These are phyloP conservation scores for Chionomys nivalis DNA, from an alignment of 2,113 vertebrate species.

Conservation along the genomic window DNA sequence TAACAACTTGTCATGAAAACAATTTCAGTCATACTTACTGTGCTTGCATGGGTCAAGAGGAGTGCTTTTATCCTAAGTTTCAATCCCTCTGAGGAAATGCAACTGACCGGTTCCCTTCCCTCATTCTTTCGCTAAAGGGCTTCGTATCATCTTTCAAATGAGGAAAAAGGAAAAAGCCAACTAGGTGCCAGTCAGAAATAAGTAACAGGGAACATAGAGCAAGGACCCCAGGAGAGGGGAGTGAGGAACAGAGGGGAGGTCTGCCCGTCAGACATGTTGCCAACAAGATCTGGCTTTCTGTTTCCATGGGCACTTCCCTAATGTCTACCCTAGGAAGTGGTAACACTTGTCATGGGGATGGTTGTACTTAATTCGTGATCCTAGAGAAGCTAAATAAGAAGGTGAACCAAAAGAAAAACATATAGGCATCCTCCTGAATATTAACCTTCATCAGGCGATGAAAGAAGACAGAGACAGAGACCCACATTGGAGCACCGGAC, in stretches of 20 bases:
- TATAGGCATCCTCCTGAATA: too few relatives aligned
- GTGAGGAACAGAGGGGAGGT: background rate
- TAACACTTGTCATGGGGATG: accelerated
- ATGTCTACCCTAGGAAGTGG: background rate
- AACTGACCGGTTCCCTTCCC: too few relatives aligned
- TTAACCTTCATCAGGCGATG: too few relatives aligned
- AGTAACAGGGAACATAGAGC: background rate
- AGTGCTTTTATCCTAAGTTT: background rate
- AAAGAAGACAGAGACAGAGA: too few relatives aligned
- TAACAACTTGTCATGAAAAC: slow-evolving; percentile 26
- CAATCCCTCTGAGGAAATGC: background rate
- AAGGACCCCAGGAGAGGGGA: background rate
- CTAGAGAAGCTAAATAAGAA: too few relatives aligned
- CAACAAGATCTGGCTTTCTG: background rate
- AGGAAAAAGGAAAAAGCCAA: background rate
- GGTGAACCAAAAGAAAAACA: too few relatives aligned
- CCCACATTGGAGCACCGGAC: too few relatives aligned
- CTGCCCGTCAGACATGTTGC: background rate
- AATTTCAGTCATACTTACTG: background rate
- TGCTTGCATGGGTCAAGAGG: background rate
- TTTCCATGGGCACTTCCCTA: background rate
- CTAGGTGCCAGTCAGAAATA: background rate
- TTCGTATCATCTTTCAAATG: background rate
- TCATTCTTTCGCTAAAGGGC: background rate
- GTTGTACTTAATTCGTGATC: too few relatives aligned